phyloP scores from a whole-genome alignment of 1,140 invertebrate genomes.

The Drosophila dunni region DNA sequence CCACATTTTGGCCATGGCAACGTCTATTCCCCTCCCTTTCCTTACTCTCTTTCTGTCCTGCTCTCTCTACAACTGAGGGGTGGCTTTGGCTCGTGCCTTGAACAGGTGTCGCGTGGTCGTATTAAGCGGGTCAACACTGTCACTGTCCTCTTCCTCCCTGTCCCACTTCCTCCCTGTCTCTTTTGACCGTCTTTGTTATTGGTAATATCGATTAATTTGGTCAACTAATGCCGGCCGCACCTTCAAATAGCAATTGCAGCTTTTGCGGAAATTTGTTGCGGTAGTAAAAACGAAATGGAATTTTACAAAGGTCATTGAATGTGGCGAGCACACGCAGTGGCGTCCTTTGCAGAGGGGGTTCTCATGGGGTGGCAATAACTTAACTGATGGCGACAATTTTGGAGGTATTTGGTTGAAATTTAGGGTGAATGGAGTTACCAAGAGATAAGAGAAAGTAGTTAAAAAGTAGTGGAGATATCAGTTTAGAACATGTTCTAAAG shows the following conservation, averaged over 20 bases:
- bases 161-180: constrained; percentile 26
- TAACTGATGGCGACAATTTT: background rate
- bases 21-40: constrained; percentile 21
- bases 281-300: constrained; percentile 43
- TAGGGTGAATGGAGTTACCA: background rate
- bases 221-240: constrained; percentile 67
- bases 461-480: background rate
- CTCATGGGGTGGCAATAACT: constrained; percentile 6
- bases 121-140: constrained; percentile 69
- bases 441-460: background rate
- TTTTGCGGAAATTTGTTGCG: constrained; percentile 74
- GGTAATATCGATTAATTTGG: constrained; percentile 75
- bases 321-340: constrained; percentile 17
- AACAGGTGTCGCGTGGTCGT: constrained; percentile 35
- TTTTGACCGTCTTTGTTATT: constrained; percentile 51
- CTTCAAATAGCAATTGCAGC: constrained; percentile 72
- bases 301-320: constrained; percentile 69
- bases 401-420: background rate
- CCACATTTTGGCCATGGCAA: constrained; percentile 77
- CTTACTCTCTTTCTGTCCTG: background rate
- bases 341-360: background rate
- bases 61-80: background rate
- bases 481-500: no score
- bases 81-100: constrained; percentile 33
- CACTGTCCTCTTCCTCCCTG: constrained; percentile 7